Evolutionary conservation across 2,797 vertebrate genomes (phyloP).

Genomic region (Pangasius larnaudii): DNA sequence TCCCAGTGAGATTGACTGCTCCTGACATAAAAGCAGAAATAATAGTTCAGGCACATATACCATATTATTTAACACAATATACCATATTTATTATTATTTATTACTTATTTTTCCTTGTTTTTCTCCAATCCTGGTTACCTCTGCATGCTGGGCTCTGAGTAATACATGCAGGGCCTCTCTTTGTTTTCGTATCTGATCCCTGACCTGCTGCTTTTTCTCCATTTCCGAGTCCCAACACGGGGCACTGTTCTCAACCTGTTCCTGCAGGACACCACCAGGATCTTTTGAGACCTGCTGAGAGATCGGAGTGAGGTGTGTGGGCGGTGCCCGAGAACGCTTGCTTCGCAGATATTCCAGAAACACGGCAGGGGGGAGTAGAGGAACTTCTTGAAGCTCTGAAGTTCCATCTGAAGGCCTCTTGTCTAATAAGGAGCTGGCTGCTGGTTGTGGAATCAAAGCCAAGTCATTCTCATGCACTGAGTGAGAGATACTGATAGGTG

Average conservation of each 20-base stretch:
- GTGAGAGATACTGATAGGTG: neutral
- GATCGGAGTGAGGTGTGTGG: neutral
- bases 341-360: conserved; percentile 47
- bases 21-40: conserved; percentile 12
- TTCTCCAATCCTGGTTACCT: conserved; percentile 64
- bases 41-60: neutral
- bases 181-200: conserved; percentile 74
- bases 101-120: neutral
- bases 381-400: conserved; percentile 2
- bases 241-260: neutral
- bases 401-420: neutral
- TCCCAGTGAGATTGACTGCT: conserved; percentile 17
- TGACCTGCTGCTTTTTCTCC: conserved; percentile 58
- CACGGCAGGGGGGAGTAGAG: conserved; percentile 37
- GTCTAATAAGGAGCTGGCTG: neutral
- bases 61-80: neutral
- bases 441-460: neutral
- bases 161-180: conserved; percentile 75
- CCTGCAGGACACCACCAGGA: neutral
- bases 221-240: neutral
- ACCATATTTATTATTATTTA: neutral
- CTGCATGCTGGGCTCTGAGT: conserved; percentile 62
- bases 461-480: neutral
- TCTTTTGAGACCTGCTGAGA: neutral
- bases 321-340: neutral